Base-by-base conservation (phyloP, 2,888 invertebrate species). In the Paralinhomoeus sp. region DNA sequence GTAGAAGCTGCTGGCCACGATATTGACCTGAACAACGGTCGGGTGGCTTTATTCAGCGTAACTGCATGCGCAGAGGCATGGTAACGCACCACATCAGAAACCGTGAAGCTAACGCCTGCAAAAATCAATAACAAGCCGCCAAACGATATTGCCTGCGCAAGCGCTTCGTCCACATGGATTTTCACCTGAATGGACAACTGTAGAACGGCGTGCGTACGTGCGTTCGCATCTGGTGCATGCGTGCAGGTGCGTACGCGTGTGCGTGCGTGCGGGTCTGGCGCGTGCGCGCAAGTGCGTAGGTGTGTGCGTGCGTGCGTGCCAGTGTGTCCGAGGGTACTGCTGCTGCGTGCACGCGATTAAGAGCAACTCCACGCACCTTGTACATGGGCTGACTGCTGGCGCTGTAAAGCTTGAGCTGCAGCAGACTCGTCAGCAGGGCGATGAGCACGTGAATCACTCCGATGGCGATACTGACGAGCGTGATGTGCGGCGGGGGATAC, bases 1-100 rank as follows among this genome's bases (percentile, higher is more conserved):
- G 23, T 31, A 45, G 42, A 45, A 45, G 2, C 38, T 34, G n/a
- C 22, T n/a, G 23, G 24, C n/a, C 20, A 20, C 15, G n/a, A 45
- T 22, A 27, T 45, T 40, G 24, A 36, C 21, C 27, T 27, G 27
- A n/a, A n/a, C n/a, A n/a, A n/a, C n/a, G n/a, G n/a, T n/a, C n/a
- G n/a, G n/a, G n/a, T n/a, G n/a, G n/a, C n/a, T n/a, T 27, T 27
- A 5, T 27, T 27, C 27, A 27, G 27, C 12, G 27, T 12, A 27
- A 12, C 12, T 27, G 12, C n/a, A n/a, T n/a, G n/a, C n/a, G n/a
- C n/a, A n/a, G n/a, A n/a, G n/a, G n/a, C n/a, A 27, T 27, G 7
- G 27, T 12, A 9, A 9, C 27, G 5, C 12, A 27, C n/a, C n/a
- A 40, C 27, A n/a, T 40, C 40, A 17, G n/a, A 18, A 3, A 20